Evolutionary conservation across 2,113 vertebrate genomes (phyloP).

Genomic region (Spermophilus dauricus): DNA sequence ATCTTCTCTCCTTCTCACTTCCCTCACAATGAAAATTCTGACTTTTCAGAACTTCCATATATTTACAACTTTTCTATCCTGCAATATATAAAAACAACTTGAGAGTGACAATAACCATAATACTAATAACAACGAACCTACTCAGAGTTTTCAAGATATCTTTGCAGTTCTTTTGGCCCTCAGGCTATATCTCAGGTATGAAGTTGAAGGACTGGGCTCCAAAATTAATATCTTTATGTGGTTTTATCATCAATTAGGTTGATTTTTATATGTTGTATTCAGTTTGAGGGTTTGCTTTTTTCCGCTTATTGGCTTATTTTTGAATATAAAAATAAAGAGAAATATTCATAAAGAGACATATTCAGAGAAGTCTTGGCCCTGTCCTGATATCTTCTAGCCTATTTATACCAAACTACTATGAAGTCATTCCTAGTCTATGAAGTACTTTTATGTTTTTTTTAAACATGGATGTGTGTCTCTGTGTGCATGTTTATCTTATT

Average conservation of each 20-base stretch:
- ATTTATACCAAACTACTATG: background rate
- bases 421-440: background rate
- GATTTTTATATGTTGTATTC: background rate
- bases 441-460: background rate
- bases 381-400: accelerated
- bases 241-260: background rate
- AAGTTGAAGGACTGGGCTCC: background rate
- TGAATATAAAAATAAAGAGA: background rate
- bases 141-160: background rate
- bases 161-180: background rate
- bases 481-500: background rate
- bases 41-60: background rate
- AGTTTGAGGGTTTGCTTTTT: background rate
- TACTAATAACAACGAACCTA: background rate
- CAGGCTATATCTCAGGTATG: background rate
- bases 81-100: background rate
- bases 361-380: background rate
- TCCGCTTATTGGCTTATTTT: background rate
- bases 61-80: background rate
- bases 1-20: background rate
- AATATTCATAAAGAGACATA: background rate
- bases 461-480: background rate
- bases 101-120: background rate
- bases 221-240: background rate
- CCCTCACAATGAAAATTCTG: background rate